Evolutionary conservation across 2,888 invertebrate species (phyloP).

Genomic region (Drosophila eohydei): DNA sequence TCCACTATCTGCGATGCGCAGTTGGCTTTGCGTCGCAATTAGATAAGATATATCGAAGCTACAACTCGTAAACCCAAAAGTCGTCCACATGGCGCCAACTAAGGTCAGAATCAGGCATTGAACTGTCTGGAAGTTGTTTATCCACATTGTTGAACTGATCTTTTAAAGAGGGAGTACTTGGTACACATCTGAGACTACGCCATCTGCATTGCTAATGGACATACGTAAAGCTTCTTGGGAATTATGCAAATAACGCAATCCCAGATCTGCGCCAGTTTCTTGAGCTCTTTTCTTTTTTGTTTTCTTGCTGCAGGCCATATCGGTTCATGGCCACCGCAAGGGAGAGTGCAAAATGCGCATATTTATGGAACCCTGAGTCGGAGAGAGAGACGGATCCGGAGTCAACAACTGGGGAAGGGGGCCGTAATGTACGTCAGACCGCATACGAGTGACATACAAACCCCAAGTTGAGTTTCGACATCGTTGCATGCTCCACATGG

Average conservation of each 20-base stretch:
- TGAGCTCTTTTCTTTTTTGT: constrained; percentile 24
- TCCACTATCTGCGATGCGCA: constrained; percentile 35
- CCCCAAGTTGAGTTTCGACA: constrained; percentile 43
- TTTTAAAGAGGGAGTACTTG: constrained; percentile 21
- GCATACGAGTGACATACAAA: constrained; percentile 57
- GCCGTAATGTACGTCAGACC: constrained; percentile 60
- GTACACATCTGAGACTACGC: constrained; percentile 23
- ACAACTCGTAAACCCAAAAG: constrained; percentile 12
- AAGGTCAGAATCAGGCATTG: constrained; percentile 68
- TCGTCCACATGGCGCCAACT: constrained; percentile 62
- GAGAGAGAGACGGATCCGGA: constrained; percentile 6
- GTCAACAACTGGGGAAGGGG: constrained; percentile 5
- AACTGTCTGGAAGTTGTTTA: constrained; percentile 62
- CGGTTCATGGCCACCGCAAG: constrained; percentile 68
- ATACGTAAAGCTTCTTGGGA: constrained; percentile 39
- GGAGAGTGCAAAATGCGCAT: constrained; percentile 67
- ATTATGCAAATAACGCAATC: constrained; percentile 62
- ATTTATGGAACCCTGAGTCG: constrained; percentile 42
- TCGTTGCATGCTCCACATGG: constrained; percentile 61
- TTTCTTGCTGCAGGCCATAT: constrained; percentile 25
- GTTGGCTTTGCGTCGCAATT: constrained; percentile 40
- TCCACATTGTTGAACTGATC: constrained; percentile 60
- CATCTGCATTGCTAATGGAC: constrained; percentile 68
- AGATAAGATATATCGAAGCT: constrained; percentile 40
- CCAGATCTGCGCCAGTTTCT: constrained; percentile 70